Conservation (phyloP, 2,888 invertebrate genomes). For the Drosophila robusta region DNA sequence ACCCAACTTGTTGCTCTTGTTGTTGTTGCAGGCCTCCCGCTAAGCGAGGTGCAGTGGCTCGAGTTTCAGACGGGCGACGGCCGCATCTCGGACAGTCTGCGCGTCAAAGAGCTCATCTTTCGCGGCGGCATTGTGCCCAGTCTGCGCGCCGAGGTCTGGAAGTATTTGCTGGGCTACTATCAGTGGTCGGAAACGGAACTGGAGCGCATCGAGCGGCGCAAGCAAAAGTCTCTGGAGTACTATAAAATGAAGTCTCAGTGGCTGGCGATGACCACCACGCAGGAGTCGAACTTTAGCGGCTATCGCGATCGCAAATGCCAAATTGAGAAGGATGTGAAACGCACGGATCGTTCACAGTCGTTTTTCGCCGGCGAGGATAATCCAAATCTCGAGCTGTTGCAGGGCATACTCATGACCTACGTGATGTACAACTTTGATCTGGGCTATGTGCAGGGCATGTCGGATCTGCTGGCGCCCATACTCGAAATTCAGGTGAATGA, state of each 20-base stretch:
- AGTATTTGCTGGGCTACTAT: slow-evolving; percentile 95
- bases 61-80: slow-evolving; percentile 93
- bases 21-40: slow-evolving; percentile 87
- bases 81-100: slow-evolving; percentile 90
- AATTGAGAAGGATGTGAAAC: slow-evolving; percentile 98
- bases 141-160: slow-evolving; percentile 95
- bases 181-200: slow-evolving; percentile 92
- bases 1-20: neutral
- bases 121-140: slow-evolving; percentile 93
- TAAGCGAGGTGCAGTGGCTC: slow-evolving; percentile 93
- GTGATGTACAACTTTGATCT: slow-evolving; percentile 99
- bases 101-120: slow-evolving; percentile 94
- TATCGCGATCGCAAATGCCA: slow-evolving; percentile 96
- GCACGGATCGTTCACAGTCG: slow-evolving; percentile 96
- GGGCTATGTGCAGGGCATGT: slow-evolving; percentile 99
- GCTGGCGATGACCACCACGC: slow-evolving; percentile 94
- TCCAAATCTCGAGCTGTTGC: slow-evolving; percentile 92
- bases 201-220: slow-evolving; percentile 89
- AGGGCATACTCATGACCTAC: slow-evolving; percentile 98
- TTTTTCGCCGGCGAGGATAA: slow-evolving; percentile 98
- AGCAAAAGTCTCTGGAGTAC: slow-evolving; percentile 93
- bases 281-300: slow-evolving; percentile 94
- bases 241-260: slow-evolving; percentile 98
- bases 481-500: slow-evolving; percentile 94
- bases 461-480: slow-evolving; percentile 97